phyloP scores from a whole-genome alignment of 2,797 vertebrate genomes.

The Gymnoscopelus braueri region DNA sequence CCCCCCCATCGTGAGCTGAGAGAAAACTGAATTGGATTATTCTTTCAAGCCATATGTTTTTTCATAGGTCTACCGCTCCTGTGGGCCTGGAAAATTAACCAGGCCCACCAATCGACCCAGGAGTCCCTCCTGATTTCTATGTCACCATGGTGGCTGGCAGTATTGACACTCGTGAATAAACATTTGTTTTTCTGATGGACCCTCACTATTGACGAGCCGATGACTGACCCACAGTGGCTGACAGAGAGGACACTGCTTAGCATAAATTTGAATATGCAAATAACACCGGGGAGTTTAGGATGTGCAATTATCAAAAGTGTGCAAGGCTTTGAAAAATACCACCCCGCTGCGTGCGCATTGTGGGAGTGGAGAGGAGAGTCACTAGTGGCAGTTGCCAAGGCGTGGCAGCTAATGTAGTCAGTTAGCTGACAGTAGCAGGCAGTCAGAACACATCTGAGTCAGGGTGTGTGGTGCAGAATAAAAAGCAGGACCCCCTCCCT shows the following conservation, averaged over 20 bases:
- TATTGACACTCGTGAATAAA: not conserved
- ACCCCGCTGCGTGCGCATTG: not conserved
- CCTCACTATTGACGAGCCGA: no score
- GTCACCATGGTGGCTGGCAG: no score
- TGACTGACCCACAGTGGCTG: not conserved
- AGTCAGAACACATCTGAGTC: constrained; percentile 9
- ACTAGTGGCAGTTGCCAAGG: not conserved
- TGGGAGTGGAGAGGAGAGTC: no score
- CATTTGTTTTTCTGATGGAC: not conserved
- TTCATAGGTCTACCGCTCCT: no score
- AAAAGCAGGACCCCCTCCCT: not conserved
- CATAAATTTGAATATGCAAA: constrained; percentile 8
- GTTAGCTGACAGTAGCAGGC: constrained; percentile 17
- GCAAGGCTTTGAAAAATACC: not conserved
- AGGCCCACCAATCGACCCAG: no score
- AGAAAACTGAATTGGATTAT: no score
- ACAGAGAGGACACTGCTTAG: not conserved
- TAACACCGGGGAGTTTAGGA: not conserved
- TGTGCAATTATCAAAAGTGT: not conserved
- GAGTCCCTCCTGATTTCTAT: no score
- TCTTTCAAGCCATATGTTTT: no score
- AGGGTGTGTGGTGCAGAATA: constrained; percentile 12
- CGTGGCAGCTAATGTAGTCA: not conserved
- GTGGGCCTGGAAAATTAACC: no score
- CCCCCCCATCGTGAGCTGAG: no score